These are phyloP conservation scores for Incurvaria masculella DNA, from an alignment of 2,888 invertebrate species.

Conservation along the genomic window DNA sequence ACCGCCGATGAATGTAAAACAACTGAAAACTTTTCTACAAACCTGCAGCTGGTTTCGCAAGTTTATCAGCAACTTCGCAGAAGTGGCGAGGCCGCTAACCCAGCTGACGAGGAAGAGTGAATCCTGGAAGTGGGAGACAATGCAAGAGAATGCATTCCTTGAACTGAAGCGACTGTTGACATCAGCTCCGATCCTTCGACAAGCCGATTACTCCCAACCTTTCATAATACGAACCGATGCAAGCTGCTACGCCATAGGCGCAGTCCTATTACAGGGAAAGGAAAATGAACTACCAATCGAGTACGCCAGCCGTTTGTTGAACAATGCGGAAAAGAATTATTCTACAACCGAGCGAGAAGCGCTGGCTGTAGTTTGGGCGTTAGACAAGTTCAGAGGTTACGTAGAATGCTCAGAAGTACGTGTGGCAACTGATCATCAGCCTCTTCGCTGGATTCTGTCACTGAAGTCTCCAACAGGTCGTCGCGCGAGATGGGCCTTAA, in stretches of 20 bases:
- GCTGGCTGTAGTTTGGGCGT: slow-evolving; percentile 22
- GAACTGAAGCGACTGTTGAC: slow-evolving; percentile 12
- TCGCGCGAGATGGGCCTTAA: slow-evolving; percentile 32
- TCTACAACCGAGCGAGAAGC: slow-evolving; percentile 28
- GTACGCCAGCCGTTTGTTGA: slow-evolving; percentile 20
- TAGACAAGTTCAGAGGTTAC: slow-evolving; percentile 28
- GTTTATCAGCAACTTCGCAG: background rate
- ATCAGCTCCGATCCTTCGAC: slow-evolving; percentile 13
- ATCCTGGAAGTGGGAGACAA: slow-evolving; percentile 10
- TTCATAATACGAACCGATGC: slow-evolving; percentile 3
- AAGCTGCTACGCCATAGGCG: too few species aligned
- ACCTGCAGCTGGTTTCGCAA: slow-evolving; percentile 17
- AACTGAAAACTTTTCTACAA: slow-evolving; percentile 13
- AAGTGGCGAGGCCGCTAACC: slow-evolving; percentile 12
- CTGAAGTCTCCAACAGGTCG: slow-evolving; percentile 29
- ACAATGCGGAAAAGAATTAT: slow-evolving; percentile 24
- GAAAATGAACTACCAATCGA: slow-evolving; percentile 17
- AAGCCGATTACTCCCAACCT: slow-evolving; percentile 10
- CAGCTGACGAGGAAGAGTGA: slow-evolving; percentile 14
- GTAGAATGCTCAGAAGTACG: slow-evolving; percentile 31
- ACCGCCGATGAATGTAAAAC: background rate
- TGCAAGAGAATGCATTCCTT: slow-evolving; percentile 11
- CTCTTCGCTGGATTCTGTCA: slow-evolving; percentile 28
- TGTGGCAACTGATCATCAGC: slow-evolving; percentile 31
- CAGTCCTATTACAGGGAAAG: slow-evolving; percentile 2